These are phyloP conservation scores for Limnothrissa miodon DNA, from an alignment of 2,113 vertebrate species.

Conservation along the genomic window DNA sequence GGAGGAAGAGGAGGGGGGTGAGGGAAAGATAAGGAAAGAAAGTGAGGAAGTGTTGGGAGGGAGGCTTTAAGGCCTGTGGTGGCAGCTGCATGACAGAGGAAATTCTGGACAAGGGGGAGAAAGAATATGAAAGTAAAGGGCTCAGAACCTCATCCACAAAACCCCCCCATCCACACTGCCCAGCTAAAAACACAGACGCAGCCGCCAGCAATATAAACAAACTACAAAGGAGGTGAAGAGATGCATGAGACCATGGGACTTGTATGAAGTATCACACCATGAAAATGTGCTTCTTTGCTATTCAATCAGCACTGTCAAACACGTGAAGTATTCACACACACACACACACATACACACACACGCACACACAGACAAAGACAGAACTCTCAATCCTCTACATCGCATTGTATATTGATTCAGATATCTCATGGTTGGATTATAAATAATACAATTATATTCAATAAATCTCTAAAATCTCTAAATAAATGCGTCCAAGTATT, in stretches of 20 bases:
- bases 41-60: constrained; percentile 49
- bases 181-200: constrained; percentile 5
- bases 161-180: not conserved
- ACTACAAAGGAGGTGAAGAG: constrained; percentile 12
- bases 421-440: too few species aligned
- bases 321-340: not conserved
- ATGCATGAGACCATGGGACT: not conserved
- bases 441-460: too few species aligned
- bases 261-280: not conserved
- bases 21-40: constrained; percentile 57
- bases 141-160: constrained; percentile 24
- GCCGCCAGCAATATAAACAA: not conserved
- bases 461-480: too few species aligned
- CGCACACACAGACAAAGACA: too few species aligned
- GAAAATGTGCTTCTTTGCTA: not conserved
- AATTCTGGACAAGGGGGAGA: constrained; percentile 15
- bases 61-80: constrained; percentile 45
- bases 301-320: not conserved
- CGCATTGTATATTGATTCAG: not conserved
- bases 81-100: constrained; percentile 22
- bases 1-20: constrained; percentile 43
- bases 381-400: not conserved
- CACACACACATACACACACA: too few species aligned
- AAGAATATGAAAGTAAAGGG: constrained; percentile 29
- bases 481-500: too few species aligned